These are phyloP conservation scores for Pluvialis apricaria DNA, from an alignment of 2,113 vertebrate genomes.

Conservation along the genomic window DNA sequence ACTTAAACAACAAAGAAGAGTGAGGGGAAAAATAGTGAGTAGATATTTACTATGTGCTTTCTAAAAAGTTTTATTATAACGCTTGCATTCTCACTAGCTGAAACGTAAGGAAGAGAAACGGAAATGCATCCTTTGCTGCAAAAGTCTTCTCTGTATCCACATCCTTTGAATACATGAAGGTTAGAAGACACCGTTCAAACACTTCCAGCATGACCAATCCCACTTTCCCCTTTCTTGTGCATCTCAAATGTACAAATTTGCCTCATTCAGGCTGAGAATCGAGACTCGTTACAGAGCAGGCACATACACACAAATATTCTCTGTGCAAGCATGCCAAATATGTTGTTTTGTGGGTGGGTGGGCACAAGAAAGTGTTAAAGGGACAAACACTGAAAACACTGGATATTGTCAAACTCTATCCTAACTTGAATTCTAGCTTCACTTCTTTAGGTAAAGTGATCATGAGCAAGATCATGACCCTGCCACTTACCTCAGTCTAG, in stretches of 20 bases:
- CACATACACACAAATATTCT: neutral
- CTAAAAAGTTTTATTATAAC: neutral
- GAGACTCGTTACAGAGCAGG: neutral
- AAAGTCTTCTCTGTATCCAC: neutral
- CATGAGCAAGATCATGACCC: neutral
- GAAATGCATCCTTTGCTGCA: neutral
- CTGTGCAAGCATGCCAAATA: neutral
- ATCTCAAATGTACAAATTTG: accelerated
- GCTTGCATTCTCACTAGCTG: neutral
- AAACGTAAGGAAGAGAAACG: neutral
- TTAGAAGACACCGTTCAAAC: neutral
- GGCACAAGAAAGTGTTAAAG: neutral
- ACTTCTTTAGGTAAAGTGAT: neutral
- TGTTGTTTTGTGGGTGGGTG: neutral
- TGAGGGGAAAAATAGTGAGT: accelerated
- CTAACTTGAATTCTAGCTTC: neutral
- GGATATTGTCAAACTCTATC: neutral
- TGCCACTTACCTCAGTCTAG: neutral
- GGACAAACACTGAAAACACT: neutral
- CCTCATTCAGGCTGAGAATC: neutral
- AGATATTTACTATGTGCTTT: neutral
- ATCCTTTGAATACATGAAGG: neutral
- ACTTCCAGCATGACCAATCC: neutral
- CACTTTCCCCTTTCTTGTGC: neutral
- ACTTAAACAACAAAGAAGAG: neutral